Evolutionary conservation across 1,140 invertebrate genomes (phyloP).

Genomic region (Aethina tumida): DNA sequence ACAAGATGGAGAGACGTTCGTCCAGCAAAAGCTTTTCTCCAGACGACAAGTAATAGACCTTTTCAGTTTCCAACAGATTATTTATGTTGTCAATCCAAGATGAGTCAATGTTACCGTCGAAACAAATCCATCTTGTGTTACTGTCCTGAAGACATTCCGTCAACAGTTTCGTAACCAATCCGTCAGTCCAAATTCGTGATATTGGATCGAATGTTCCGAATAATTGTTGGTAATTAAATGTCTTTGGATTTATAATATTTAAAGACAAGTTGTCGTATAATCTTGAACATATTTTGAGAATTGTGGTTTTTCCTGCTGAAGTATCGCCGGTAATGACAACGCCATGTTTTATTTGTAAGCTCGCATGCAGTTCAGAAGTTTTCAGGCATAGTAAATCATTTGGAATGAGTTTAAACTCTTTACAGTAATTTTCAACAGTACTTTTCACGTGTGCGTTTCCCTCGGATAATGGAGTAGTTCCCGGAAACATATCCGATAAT

Average conservation of each 20-base stretch:
- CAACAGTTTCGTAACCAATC: conserved; percentile 65
- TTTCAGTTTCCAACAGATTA: conserved; percentile 69
- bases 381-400: conserved; percentile 57
- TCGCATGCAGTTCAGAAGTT: conserved; percentile 59
- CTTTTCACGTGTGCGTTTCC: background rate
- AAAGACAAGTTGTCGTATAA: conserved; percentile 30
- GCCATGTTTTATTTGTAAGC: conserved; percentile 69
- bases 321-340: conserved; percentile 72
- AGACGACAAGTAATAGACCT: conserved; percentile 60
- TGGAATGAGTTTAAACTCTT: conserved; percentile 59
- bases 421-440: conserved; percentile 34
- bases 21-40: conserved; percentile 73
- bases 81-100: conserved; percentile 92
- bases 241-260: conserved; percentile 78
- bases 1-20: conserved; percentile 76
- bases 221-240: conserved; percentile 76
- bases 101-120: conserved; percentile 84
- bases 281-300: conserved; percentile 10
- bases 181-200: conserved; percentile 84
- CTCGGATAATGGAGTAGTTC: conserved; percentile 19
- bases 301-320: conserved; percentile 55
- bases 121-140: conserved; percentile 63
- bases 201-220: conserved; percentile 81
- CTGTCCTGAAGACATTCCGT: conserved; percentile 52
- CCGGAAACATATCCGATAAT: conserved; percentile 81